Evolutionary conservation across 1,140 invertebrate species (phyloP), one percentile per base, ranked within the genome.

Genomic region (Papilio polytes): DNA sequence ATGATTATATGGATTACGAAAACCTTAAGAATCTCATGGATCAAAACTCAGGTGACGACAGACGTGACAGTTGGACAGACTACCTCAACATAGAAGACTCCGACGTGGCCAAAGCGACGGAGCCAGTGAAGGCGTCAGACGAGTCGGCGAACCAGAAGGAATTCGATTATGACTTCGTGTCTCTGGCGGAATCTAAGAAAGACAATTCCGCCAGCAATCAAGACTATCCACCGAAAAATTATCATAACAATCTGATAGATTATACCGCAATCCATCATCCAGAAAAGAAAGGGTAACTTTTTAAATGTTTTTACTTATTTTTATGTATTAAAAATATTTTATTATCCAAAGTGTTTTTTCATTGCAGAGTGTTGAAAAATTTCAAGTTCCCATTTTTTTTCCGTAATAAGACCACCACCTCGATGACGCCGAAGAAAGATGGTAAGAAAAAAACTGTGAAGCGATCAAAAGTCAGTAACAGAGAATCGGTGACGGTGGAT

Each of bases 311-410:
- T 56, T 56, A 56, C n/a, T 2, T 51, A 80, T 22, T 73, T 73
- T 56, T 48, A 80, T 51, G 46, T 53, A 59, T 77, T 51, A 81
- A 77, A 44, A 70, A 70, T 70, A 70, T 77, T 46, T 76, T 48
- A 56, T 66, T 36, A 80, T 73, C 15, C 31, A 73, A 18, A 72
- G 18, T 13, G 70, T 79, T 81, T 56, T 82, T 86, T 31, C 82
- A 86, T 84, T 72, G 48, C 78, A 76, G 74, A n/a, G 74, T 51
- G 6, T 80, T 82, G 3, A 86, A 84, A 81, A 48, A 84, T 31
- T 81, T 86, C 83, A 86, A 84, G 63, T 80, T 87, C 74, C 87
- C 87, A 78, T 87, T 89, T 87, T 89, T 87, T 88, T 89, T 82
- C 86, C 86, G 83, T 88, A 85, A 88, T 12, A 85, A 85, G 80